Percentiles rank a stretch among this genome's conserved stretches.
These are phyloP conservation scores for Scaptomyza parva DNA, from an alignment of 2,888 invertebrate species.

Conservation along the genomic window DNA sequence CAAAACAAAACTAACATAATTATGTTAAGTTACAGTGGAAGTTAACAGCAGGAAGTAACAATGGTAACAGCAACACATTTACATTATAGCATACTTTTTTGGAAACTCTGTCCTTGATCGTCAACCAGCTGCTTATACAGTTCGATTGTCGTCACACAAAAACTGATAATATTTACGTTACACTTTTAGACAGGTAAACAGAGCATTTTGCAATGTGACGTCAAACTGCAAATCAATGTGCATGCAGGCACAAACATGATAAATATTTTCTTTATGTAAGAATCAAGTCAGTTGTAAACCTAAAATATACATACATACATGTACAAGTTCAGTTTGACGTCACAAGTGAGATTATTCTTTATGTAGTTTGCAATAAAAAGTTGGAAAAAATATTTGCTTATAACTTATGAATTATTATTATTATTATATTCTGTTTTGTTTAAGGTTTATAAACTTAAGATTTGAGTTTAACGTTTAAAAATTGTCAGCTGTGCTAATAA, in stretches of 20 bases:
- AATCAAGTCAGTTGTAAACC: slow-evolving; percentile 26
- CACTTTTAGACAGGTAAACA: slow-evolving; percentile 12
- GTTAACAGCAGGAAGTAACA: neutral
- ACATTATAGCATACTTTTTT: slow-evolving; percentile 40
- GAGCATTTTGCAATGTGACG: slow-evolving; percentile 29
- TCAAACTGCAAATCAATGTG: slow-evolving; percentile 43
- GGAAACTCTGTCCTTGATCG: neutral
- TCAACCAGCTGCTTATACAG: neutral
- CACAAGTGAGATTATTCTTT: slow-evolving; percentile 20
- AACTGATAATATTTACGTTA: neutral
- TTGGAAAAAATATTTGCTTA: slow-evolving; percentile 7
- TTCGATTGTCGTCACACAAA: slow-evolving; percentile 4
- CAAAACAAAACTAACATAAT: neutral
- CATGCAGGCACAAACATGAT: neutral
- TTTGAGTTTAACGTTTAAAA: slow-evolving; percentile 6
- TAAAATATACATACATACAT: slow-evolving; percentile 4
- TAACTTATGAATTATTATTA: slow-evolving; percentile 35
- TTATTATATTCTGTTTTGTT: slow-evolving; percentile 21
- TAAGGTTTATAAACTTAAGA: slow-evolving; percentile 33
- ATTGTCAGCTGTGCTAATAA: slow-evolving; percentile 25
- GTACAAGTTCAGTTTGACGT: slow-evolving; percentile 48
- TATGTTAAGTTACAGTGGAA: neutral
- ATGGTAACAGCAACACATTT: no score
- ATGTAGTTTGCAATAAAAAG: neutral
- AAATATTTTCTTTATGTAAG: slow-evolving; percentile 6